Base-by-base conservation (phyloP, 2,888 invertebrate genomes). In the Amiota mariae region DNA sequence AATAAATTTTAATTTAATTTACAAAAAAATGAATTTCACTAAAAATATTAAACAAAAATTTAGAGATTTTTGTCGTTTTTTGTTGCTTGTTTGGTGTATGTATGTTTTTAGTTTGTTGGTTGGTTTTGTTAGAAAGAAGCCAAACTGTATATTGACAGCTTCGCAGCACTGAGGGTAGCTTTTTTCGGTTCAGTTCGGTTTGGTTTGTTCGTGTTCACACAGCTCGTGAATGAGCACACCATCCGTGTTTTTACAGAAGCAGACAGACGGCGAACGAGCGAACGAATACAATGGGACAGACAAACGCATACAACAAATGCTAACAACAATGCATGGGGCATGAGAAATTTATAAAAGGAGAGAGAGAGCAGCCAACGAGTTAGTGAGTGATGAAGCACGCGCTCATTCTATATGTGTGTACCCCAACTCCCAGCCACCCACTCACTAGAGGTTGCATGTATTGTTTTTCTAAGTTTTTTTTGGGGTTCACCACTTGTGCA, bases 141-240 rank as follows among this genome's bases (percentile, higher is more conserved):
- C 90, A 89, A 89, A 89, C 88, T 89, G 88, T 89, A 88, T 89
- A 89, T 89, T 89, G 90, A 89, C 86, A 86, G 85, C 81, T 79
- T 82, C 79, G 81, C 78, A 80, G 81, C 81, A 81, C 82, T 81
- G 87, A 85, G 88, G 88, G 88, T 87, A 88, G 86, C 88, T 88
- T 88, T 86, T 84, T 81, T 73, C 66, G 67, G 12, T 49, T 15
- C 49, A 20, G 48, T 51, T 71, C 13, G 12, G 15, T 71, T 72
- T 57, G 49, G 72, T 72, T 77, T 79, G 85, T 83, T 83, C 86
- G 54, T 72, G 73, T 66, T 15, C 51, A 51, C 59, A 57, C 57
- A 57, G 36, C 13, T 36, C 18, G 47, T 36, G 12, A 56, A 6
- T 6, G 36, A 36, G 54, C 51, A 54, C 12, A n/a, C 8, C 70